These are phyloP conservation scores for Listronotus bonariensis DNA, from an alignment of 1,140 invertebrate genomes.

Conservation along the genomic window DNA sequence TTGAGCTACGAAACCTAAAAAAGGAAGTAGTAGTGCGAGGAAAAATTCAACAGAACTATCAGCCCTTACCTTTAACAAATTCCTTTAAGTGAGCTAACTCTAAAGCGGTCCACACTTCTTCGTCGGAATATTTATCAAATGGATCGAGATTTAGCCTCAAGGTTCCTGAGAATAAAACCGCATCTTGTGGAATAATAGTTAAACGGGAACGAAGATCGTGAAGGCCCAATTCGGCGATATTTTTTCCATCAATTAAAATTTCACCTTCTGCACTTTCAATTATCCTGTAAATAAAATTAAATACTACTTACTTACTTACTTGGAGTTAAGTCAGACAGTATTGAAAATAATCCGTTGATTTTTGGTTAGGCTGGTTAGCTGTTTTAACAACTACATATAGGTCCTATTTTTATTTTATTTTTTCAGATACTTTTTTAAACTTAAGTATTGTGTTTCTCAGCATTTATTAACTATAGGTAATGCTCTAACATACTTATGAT, in stretches of 20 bases:
- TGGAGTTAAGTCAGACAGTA: no score
- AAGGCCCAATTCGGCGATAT: slow-evolving; percentile 85
- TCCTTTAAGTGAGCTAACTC: slow-evolving; percentile 76
- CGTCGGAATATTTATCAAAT: slow-evolving; percentile 74
- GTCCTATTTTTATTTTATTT: no score
- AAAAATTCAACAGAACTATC: no score
- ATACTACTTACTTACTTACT: background rate
- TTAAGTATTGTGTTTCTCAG: no score
- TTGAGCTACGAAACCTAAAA: no score
- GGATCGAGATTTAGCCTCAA: slow-evolving; percentile 81
- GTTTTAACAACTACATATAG: no score
- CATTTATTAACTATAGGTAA: no score
- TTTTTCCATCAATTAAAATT: slow-evolving; percentile 87
- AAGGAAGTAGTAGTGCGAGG: no score
- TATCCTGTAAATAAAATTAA: slow-evolving; percentile 64
- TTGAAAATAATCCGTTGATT: no score
- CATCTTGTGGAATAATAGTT: slow-evolving; percentile 92
- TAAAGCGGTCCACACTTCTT: slow-evolving; percentile 80
- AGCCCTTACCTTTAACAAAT: slow-evolving; percentile 67
- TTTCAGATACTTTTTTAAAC: no score
- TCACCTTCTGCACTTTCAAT: slow-evolving; percentile 81
- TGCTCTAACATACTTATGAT: no score
- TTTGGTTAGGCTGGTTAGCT: no score
- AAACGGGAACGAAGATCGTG: slow-evolving; percentile 84
- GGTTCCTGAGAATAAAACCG: slow-evolving; percentile 58